Evolutionary conservation across 2,888 invertebrate genomes (phyloP).

Genomic region (Andricus curvator): DNA sequence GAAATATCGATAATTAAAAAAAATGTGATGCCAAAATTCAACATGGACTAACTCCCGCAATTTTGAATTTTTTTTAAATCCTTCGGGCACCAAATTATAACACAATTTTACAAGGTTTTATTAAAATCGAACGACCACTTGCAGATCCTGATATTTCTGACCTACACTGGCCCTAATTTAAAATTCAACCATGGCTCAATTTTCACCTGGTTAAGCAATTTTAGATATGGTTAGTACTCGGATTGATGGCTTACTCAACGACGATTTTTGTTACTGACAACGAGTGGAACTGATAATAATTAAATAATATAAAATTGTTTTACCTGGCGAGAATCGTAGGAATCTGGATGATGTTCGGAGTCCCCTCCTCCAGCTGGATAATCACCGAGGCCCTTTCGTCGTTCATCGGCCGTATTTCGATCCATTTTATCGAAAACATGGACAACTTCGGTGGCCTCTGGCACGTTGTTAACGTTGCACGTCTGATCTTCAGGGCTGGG

Average conservation of each 20-base stretch:
- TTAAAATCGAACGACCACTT: too few species aligned
- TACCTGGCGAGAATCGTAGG: slow-evolving; percentile 74
- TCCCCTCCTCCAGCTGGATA: slow-evolving; percentile 64
- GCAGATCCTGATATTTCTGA: too few species aligned
- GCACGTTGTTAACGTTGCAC: slow-evolving; percentile 60
- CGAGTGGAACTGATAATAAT: neutral
- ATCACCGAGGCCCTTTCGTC: slow-evolving; percentile 70
- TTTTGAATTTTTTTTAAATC: too few species aligned
- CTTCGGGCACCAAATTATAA: too few species aligned
- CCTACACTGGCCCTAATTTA: too few species aligned
- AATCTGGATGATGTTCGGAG: slow-evolving; percentile 70
- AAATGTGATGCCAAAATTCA: too few species aligned
- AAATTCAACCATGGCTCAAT: too few species aligned
- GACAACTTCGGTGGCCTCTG: slow-evolving; percentile 73
- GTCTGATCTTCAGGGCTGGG: slow-evolving; percentile 59
- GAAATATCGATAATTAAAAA: too few species aligned
- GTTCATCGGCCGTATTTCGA: slow-evolving; percentile 75
- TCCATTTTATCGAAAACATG: slow-evolving; percentile 77
- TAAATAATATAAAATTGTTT: slow-evolving; percentile 43
- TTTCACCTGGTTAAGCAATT: neutral
- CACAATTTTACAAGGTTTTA: too few species aligned
- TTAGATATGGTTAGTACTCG: neutral
- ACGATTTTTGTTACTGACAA: neutral
- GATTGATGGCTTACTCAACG: neutral
- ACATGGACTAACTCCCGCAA: too few species aligned